These are phyloP conservation scores for Yponomeuta evonymella DNA, from an alignment of 2,888 invertebrate genomes.

Conservation along the genomic window DNA sequence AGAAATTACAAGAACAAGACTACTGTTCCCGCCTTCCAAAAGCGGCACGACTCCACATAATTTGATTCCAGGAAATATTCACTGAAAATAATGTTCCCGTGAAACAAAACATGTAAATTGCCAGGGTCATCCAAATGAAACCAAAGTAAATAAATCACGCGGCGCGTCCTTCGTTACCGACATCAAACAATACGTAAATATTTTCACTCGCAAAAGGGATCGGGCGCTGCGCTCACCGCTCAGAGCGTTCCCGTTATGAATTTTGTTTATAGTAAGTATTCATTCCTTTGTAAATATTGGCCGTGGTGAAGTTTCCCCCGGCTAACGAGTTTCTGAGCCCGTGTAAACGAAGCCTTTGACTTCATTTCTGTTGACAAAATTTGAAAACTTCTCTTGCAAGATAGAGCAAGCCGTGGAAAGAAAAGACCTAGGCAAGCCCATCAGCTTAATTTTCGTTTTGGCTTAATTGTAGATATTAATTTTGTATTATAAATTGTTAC, in stretches of 20 bases:
- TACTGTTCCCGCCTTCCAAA: too few species aligned
- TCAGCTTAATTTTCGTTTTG: too few species aligned
- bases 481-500: too few species aligned
- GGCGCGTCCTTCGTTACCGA: slow-evolving; percentile 26
- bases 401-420: not conserved
- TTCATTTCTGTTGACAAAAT: not conserved
- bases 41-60: not conserved
- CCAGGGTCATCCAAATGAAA: slow-evolving; percentile 21
- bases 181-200: slow-evolving; percentile 29
- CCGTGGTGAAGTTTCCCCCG: not conserved
- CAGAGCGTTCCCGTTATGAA: not conserved
- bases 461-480: too few species aligned
- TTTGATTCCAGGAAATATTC: slow-evolving; percentile 20
- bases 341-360: not conserved
- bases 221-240: too few species aligned
- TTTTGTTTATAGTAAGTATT: not conserved
- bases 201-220: slow-evolving; percentile 16
- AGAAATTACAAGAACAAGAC: too few species aligned
- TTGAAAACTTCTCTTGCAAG: not conserved
- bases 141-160: slow-evolving; percentile 30
- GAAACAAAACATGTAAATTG: not conserved
- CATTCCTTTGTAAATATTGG: slow-evolving; percentile 4
- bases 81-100: not conserved
- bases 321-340: slow-evolving; percentile 5
- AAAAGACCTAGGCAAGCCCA: too few species aligned